Evolutionary conservation across 2,888 invertebrate species (phyloP).

Genomic region (Stramonita haemastoma): DNA sequence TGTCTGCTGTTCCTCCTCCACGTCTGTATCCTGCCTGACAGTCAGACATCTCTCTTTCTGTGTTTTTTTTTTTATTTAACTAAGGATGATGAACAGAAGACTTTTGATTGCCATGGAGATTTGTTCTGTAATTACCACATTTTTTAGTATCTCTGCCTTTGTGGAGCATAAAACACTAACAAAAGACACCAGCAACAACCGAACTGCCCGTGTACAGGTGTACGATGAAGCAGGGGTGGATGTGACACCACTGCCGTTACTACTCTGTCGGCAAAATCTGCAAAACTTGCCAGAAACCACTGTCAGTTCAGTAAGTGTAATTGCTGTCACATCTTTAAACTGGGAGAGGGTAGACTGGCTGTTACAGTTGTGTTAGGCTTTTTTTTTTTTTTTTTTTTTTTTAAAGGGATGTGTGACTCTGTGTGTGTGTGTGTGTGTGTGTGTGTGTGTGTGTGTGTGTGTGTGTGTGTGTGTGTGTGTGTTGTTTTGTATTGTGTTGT

Average conservation of each 20-base stretch:
- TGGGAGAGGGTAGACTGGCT: not conserved
- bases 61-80: too few species aligned
- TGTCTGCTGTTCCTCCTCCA: too few species aligned
- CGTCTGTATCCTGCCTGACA: too few species aligned
- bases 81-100: too few species aligned
- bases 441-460: not conserved
- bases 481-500: not conserved
- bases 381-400: too few species aligned
- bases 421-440: conserved; percentile 10
- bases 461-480: not conserved
- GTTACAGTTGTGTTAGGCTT: not conserved
- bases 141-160: too few species aligned
- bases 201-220: conserved; percentile 58
- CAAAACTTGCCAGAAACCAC: not conserved
- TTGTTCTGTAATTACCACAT: too few species aligned
- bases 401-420: not conserved
- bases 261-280: conserved; percentile 55
- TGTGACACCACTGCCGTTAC: conserved; percentile 74
- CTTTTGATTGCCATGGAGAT: too few species aligned
- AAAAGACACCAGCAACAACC: too few species aligned
- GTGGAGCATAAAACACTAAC: too few species aligned
- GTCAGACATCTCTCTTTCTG: too few species aligned
- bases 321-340: too few species aligned
- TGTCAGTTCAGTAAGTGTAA: not conserved
- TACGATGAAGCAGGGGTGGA: conserved; percentile 73